phyloP scores from a whole-genome alignment of 1,140 invertebrate genomes.

The Drosophila ananassae region DNA sequence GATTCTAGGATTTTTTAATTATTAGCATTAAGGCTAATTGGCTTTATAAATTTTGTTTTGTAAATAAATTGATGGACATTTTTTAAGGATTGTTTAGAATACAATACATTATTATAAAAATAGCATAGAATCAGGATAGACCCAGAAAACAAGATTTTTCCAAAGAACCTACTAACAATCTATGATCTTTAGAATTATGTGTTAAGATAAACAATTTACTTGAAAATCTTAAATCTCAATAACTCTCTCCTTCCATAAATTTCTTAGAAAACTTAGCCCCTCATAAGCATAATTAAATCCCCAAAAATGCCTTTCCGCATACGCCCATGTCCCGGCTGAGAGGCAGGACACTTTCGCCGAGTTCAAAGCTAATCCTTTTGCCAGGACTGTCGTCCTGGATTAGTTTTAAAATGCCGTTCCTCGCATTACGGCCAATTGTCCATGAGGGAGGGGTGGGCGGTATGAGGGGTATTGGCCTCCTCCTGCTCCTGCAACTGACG shows the following conservation, averaged over 20 bases:
- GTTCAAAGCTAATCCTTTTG: slow-evolving; percentile 28
- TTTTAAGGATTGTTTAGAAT: too few relatives aligned
- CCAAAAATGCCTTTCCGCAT: not conserved
- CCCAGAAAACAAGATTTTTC: too few relatives aligned
- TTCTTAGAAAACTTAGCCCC: not conserved
- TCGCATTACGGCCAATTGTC: slow-evolving; percentile 45
- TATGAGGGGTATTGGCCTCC: not conserved
- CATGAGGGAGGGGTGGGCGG: slow-evolving; percentile 4
- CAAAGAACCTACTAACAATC: too few relatives aligned
- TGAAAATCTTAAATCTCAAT: too few relatives aligned
- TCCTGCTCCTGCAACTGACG: not conserved
- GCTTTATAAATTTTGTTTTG: too few relatives aligned
- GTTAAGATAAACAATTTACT: too few relatives aligned
- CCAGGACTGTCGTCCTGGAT: slow-evolving; percentile 23
- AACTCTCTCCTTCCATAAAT: not conserved
- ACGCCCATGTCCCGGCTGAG: not conserved
- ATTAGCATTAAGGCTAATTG: too few relatives aligned
- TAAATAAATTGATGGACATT: too few relatives aligned
- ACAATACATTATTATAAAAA: too few relatives aligned
- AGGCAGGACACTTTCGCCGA: slow-evolving; percentile 9
- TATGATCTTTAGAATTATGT: too few relatives aligned
- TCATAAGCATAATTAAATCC: not conserved
- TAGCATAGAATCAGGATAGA: too few relatives aligned
- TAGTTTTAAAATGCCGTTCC: slow-evolving; percentile 46
- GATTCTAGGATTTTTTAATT: too few relatives aligned